Evolutionary conservation across 2,113 vertebrate species (phyloP), one percentile per base, ranked within the genome.

Genomic region (Talpa occidentalis): DNA sequence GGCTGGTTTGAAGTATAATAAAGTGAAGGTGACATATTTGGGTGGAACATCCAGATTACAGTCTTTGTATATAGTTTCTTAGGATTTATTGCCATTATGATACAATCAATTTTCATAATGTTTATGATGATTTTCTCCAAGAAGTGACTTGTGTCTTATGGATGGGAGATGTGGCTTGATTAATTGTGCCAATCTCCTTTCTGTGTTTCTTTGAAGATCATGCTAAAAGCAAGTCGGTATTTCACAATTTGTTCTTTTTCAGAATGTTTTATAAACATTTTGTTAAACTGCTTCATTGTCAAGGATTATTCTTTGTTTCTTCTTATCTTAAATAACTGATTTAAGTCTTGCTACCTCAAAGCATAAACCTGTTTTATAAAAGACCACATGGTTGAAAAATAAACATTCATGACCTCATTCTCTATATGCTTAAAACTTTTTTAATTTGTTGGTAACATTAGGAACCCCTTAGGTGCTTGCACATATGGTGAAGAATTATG

Each of bases 41-140:
- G 37, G 11, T 16, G 16, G 26, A 88, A 26, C 32, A 9, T 72
- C 59, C 67, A n/a, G 28, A 64, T 24, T 15, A 6, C 2, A 11
- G 8, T 52, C 16, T 85, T 80, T 82, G n/a, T 62, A 30, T 77
- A 7, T 64, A 28, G 37, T 70, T 93, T 93, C 24, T 44, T 14
- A n/a, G 72, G 59, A 21, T 80, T 73, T 88, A 91, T 72, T 94
- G 77, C 47, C 60, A 37, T 62, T 93, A 32, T 30, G 44, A 44
- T 47, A 6, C 26, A 67, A 74, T 89, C 78, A 66, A 35, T 93
- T 94, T 92, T 94, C 42, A 9, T 66, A n/a, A 62, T 78, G 22
- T 54, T 67, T 93, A 42, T 70, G 80, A 89, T 88, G 67, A 91
- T 88, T 96, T 73, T 77, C 74, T 54, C 47, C 17, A 84, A 30